Evolutionary conservation across 1,140 invertebrate species (phyloP), one percentile per base, ranked within the genome.

Genomic region (Aphelinus certus): DNA sequence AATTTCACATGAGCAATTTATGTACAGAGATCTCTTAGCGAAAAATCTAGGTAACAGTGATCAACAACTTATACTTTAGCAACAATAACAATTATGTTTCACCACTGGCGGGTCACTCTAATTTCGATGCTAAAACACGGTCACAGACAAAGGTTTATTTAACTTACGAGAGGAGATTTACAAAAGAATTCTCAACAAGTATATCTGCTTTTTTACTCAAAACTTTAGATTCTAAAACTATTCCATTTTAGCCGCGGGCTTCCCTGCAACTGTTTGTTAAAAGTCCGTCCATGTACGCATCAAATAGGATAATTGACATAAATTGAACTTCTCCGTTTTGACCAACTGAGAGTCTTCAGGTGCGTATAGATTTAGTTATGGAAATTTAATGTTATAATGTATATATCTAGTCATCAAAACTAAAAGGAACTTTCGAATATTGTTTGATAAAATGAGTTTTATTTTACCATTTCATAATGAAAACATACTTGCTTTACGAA

Each of bases 41-140:
- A 79, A 81, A 77, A 64, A 77, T 77, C 72, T 83, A 81, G 62
- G 77, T 78, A 84, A 79, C 77, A 81, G 76, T 80, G 79, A 77
- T 61, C 80, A 83, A 83, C 82, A 83, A 85, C 81, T 84, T 81
- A 82, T 80, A 79, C 49, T 79, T 80, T 82, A 80, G 80, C 81
- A 84, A 84, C 82, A 84, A 82, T 82, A 85, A 84, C 81, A 81
- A 82, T 73, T 73, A 76, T 77, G 47, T 69, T 71, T 64, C 47
- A 69, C 71, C 65, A n/a, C 75, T 71, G 47, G 64, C 43, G 55
- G 45, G 55, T 58, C 46, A 57, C 43, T 65, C 45, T 72, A 57
- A 53, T 1, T 55, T 64, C 43, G 26, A 61, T 60, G 26, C 58
- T 72, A 72, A 65, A 57, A 57, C 55, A 64, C 47, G 47, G 47